Evolutionary conservation across 2,888 invertebrate species (phyloP).

Genomic region (Dyspetes luteomarginatus): DNA sequence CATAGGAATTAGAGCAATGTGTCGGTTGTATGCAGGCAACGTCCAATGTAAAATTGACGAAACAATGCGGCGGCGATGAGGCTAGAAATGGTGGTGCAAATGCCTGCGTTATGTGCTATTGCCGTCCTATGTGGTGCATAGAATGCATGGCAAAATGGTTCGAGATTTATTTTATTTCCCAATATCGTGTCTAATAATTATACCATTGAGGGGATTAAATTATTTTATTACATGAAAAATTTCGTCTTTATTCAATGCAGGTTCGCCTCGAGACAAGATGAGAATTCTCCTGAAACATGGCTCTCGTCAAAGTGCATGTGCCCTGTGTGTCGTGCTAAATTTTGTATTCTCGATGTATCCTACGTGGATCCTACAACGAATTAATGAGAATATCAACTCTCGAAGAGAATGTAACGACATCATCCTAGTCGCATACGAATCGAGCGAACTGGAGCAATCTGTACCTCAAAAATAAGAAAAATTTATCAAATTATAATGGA

Average conservation of each 20-base stretch:
- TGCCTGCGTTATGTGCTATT: conserved; percentile 87
- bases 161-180: conserved; percentile 55
- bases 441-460: conserved; percentile 24
- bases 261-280: conserved; percentile 93
- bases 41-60: conserved; percentile 92
- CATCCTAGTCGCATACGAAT: conserved; percentile 37
- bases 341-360: conserved; percentile 93
- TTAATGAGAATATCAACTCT: conserved; percentile 45
- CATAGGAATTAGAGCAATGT: conserved; percentile 91
- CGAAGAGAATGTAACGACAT: conserved; percentile 12
- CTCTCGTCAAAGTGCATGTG: conserved; percentile 92
- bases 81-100: conserved; percentile 81
- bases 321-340: conserved; percentile 93
- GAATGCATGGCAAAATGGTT: conserved; percentile 93
- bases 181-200: not conserved
- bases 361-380: conserved; percentile 68
- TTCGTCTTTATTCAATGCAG: conserved; percentile 77
- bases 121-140: conserved; percentile 95
- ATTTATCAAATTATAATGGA: not conserved
- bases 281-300: conserved; percentile 90
- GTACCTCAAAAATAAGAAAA: conserved; percentile 42
- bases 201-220: not conserved
- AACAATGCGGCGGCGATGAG: conserved; percentile 87
- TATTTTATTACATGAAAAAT: not conserved
- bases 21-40: conserved; percentile 94